Evolutionary conservation across 2,797 vertebrate species (phyloP), one percentile per base, ranked within the genome.

Genomic region (Acipenser oxyrinchus): DNA sequence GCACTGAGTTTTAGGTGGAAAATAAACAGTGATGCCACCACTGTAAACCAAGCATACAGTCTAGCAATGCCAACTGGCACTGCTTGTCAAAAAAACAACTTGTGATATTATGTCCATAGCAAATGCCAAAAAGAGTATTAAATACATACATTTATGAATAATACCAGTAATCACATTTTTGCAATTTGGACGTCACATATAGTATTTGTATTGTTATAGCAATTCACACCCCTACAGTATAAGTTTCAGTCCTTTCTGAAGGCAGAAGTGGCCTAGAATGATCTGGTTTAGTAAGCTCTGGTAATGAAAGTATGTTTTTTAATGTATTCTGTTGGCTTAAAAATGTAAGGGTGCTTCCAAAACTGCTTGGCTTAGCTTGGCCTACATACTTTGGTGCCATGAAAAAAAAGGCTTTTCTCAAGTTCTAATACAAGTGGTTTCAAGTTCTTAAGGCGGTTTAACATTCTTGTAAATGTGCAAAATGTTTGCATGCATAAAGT

Each of bases 61-160:
- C 48, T 68, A 9, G 67, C 50, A 2, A 13, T 81, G 85, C 85
- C 86, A 89, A 81, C 81, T 88, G 81, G 86, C 86, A 65, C 59
- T 6, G 62, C 68, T 65, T 72, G 69, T 58, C 75, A 77, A 71
- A 85, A 74, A 77, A 62, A 13, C 13, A 13, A 83, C 83, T 81
- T 87, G 80, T 84, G 82, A 84, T 86, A 86, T 89, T 91, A 89
- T 87, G 84, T 78, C 80, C 85, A 84, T 83, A 82, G 78, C 37
- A 37, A 37, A 37, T 37, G 37, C 37, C 51, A 79, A 81, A 66
- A 67, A 79, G 79, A 78, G 79, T 57, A 74, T 72, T 37, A 37
- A 37, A 37, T 37, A 5, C 37, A 37, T 37, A 4, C 37, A 37
- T 37, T 37, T 37, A 37, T 87, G 82, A 70, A 81, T 86, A 82